A percentile compares a stretch with the other conserved stretches of the same genome.
Conservation (phyloP, 2,113 vertebrate genomes). For the Eulacestoma nigropectus region DNA sequence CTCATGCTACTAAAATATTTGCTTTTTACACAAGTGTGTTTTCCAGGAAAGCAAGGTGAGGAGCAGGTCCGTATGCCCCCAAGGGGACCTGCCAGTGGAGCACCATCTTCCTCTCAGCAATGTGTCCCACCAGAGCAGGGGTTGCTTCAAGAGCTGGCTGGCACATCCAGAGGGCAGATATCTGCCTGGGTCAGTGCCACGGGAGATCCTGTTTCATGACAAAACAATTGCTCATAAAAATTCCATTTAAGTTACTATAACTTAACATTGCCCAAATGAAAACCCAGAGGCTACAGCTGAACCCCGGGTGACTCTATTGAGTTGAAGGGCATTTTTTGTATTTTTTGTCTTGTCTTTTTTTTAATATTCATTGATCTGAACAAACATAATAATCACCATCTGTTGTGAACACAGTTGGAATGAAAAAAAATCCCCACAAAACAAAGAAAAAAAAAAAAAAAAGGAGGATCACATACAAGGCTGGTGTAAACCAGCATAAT, state of each 20-base stretch:
- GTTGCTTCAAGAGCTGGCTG: not conserved
- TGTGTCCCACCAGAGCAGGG: not conserved
- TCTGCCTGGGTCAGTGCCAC: not conserved
- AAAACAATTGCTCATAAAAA: slow-evolving; percentile 53
- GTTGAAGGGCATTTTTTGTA: slow-evolving; percentile 5
- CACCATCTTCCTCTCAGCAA: not conserved
- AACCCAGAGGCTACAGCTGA: slow-evolving; percentile 29
- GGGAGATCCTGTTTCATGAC: not conserved
- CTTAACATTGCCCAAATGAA: slow-evolving; percentile 45
- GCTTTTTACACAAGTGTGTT: not conserved
- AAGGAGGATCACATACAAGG: not conserved
- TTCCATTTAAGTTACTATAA: slow-evolving; percentile 41
- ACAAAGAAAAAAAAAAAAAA: not conserved
- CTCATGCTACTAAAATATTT: not conserved
- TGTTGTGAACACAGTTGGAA: slow-evolving; percentile 32
- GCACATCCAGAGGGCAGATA: not conserved
- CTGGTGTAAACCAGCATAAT: not conserved
- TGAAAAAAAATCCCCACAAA: not conserved
- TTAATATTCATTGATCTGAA: slow-evolving; percentile 39
- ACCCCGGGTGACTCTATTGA: not conserved
- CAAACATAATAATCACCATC: slow-evolving; percentile 57
- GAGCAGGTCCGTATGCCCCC: not conserved
- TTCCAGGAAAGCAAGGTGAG: not conserved
- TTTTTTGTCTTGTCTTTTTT: not conserved
- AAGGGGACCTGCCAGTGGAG: not conserved